phyloP scores from a whole-genome alignment of 2,888 invertebrate genomes.

The Heliconius cydno region DNA sequence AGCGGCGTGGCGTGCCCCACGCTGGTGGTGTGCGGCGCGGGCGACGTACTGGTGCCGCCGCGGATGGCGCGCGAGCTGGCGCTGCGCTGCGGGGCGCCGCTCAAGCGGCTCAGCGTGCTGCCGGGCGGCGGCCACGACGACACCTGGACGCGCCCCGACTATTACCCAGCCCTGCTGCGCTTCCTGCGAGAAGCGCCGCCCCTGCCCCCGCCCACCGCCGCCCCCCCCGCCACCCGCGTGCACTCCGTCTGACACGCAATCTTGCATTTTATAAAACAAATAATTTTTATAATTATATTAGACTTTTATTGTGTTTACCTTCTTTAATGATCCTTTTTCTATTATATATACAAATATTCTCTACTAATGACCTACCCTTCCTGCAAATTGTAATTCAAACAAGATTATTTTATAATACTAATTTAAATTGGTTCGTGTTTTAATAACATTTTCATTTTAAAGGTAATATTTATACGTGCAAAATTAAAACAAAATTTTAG shows the following conservation, averaged over 20 bases:
- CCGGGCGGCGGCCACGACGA: conserved; percentile 96
- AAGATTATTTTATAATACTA: too few species aligned
- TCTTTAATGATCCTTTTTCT: neutral
- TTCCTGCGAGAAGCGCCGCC: conserved; percentile 72
- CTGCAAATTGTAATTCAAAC: neutral
- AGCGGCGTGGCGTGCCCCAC: conserved; percentile 89
- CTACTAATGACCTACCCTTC: neutral
- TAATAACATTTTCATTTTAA: too few species aligned
- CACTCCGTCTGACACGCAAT: neutral
- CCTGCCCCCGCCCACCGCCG: neutral
- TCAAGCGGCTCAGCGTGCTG: conserved; percentile 91
- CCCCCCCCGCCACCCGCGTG: neutral
- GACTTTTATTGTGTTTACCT: neutral
- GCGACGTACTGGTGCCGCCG: conserved; percentile 94
- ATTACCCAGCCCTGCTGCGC: conserved; percentile 84
- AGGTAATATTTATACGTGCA: too few species aligned
- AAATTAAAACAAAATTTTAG: too few species aligned
- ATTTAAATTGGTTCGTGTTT: too few species aligned
- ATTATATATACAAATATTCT: neutral
- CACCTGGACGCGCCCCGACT: conserved; percentile 95
- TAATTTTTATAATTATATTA: neutral
- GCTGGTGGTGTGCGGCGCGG: conserved; percentile 93
- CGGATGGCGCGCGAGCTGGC: conserved; percentile 94
- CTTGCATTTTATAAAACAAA: neutral
- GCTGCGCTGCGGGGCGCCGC: conserved; percentile 87